Percentiles rank a stretch among this genome's conserved stretches.
phyloP scores from a whole-genome alignment of 2,888 invertebrate species.

The Drosophila parthenogenetica region DNA sequence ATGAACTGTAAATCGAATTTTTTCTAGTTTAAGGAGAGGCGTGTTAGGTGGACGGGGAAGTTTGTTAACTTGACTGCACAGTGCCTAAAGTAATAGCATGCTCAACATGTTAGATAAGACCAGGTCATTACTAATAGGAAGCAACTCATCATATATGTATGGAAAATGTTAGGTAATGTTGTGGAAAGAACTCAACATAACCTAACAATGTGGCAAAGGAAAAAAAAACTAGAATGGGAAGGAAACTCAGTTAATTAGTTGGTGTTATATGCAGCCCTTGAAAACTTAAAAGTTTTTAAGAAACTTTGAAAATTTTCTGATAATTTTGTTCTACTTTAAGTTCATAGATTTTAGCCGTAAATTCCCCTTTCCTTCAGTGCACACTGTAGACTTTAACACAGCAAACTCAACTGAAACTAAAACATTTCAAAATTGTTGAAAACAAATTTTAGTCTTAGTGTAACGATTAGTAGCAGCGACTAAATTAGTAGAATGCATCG shows the following conservation, averaged over 20 bases:
- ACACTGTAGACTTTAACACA: too few species aligned
- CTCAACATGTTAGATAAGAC: slow-evolving; percentile 3
- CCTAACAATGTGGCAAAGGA: neutral
- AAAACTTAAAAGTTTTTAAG: too few species aligned
- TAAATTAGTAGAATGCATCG: slow-evolving; percentile 86
- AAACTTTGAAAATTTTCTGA: too few species aligned
- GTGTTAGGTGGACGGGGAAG: neutral
- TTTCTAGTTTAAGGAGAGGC: too few species aligned
- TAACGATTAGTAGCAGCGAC: neutral
- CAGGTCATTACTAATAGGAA: slow-evolving; percentile 7
- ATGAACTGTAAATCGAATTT: slow-evolving; percentile 73
- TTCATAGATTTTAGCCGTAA: too few species aligned
- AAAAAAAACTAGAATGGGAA: too few species aligned
- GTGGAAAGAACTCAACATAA: slow-evolving; percentile 5
- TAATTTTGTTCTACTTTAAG: too few species aligned
- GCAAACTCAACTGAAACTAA: slow-evolving; percentile 1
- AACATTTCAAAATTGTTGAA: slow-evolving; percentile 2
- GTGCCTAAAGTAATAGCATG: slow-evolving; percentile 27
- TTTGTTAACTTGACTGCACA: slow-evolving; percentile 24
- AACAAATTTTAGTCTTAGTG: slow-evolving; percentile 29
- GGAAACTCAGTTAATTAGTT: too few species aligned
- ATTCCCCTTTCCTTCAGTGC: too few species aligned
- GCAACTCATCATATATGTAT: neutral
- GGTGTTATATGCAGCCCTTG: too few species aligned
- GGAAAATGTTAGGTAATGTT: neutral